Conservation (phyloP, 2,113 vertebrate genomes). For the Ornithorhynchus anatinus region DNA sequence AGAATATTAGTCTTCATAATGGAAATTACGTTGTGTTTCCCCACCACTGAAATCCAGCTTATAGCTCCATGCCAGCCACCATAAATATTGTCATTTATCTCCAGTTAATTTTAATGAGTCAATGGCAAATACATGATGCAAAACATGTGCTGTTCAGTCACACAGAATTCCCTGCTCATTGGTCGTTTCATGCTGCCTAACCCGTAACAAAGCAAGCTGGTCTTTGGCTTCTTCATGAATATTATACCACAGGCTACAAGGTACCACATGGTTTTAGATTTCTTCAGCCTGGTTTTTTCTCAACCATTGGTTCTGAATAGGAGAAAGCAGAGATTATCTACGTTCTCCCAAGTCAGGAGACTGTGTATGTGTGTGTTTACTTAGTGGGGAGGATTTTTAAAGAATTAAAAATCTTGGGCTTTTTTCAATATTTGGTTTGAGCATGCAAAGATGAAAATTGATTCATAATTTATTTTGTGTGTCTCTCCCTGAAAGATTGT, state of each 20-base stretch:
- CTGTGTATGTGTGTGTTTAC: too few species aligned
- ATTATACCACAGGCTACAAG: neutral
- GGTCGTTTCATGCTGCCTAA: constrained; percentile 17
- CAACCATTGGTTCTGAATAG: neutral
- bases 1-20: too few species aligned
- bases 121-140: constrained; percentile 8
- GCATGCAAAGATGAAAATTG: too few species aligned
- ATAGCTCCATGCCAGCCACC: neutral
- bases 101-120: neutral
- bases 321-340: neutral
- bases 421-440: too few species aligned
- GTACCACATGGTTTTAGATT: neutral
- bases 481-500: too few species aligned
- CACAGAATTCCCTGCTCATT: neutral
- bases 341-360: too few species aligned
- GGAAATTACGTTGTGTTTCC: too few species aligned
- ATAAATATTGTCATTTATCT: neutral
- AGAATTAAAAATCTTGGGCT: too few species aligned
- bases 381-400: too few species aligned
- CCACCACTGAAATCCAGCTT: neutral
- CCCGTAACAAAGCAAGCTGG: neutral
- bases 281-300: neutral
- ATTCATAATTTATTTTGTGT: too few species aligned
- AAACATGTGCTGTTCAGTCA: neutral
- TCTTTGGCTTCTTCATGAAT: neutral